Conservation (phyloP, 2,113 vertebrate genomes). For the Laticauda laticaudata region DNA sequence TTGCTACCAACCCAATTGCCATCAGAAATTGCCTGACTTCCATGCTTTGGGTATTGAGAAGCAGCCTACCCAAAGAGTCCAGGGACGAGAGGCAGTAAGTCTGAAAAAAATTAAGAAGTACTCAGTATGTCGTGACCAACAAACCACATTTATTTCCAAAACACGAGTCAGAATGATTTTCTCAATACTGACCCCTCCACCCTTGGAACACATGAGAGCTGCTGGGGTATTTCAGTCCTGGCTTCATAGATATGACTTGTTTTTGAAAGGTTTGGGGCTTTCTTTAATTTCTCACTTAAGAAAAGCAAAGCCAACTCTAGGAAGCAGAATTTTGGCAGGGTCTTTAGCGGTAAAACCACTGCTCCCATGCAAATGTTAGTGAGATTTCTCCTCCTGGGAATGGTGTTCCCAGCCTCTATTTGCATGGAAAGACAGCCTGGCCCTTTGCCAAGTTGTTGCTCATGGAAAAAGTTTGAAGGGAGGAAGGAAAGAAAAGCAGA, state of each 20-base stretch:
- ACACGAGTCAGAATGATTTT: neutral
- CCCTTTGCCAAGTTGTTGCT: neutral
- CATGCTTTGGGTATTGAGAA: neutral
- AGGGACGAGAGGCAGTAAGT: too few relatives aligned
- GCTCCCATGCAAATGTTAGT: neutral
- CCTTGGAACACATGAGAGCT: neutral
- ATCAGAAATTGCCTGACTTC: neutral
- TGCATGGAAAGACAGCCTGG: neutral
- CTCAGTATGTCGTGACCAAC: neutral
- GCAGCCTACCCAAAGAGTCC: neutral
- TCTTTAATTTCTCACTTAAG: neutral
- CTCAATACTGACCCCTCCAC: neutral
- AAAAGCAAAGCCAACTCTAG: neutral
- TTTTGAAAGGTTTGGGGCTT: neutral
- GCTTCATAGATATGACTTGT: neutral
- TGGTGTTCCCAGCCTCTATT: neutral
- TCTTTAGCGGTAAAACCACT: too few relatives aligned
- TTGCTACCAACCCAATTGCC: neutral
- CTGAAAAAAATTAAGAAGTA: neutral
- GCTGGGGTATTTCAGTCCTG: neutral
- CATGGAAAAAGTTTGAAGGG: neutral
- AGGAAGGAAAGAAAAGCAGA: neutral
- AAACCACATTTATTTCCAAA: neutral
- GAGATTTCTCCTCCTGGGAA: neutral
- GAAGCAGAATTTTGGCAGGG: too few relatives aligned